Percentiles rank a stretch among this genome's conserved stretches.
phyloP scores from a whole-genome alignment of 2,888 invertebrate genomes.

The Parnassius mnemosyne region DNA sequence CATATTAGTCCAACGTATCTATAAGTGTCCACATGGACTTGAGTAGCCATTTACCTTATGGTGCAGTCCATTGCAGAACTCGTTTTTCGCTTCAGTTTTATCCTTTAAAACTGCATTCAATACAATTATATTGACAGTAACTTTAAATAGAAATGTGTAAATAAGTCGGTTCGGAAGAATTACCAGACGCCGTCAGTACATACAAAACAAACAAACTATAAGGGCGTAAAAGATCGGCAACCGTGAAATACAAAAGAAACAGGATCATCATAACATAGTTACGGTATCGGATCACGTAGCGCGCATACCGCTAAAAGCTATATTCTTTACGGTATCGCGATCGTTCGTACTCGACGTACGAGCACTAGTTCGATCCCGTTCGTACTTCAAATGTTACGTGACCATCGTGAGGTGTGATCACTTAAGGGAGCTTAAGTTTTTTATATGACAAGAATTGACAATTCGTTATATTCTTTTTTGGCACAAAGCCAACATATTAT shows the following conservation, averaged over 20 bases:
- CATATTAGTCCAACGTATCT: no score
- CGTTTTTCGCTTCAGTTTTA: no score
- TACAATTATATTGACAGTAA: no score
- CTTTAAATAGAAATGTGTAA: no score
- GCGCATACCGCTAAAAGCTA: constrained; percentile 54
- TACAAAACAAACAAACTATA: constrained; percentile 9
- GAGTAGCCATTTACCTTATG: no score
- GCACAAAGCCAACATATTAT: no score
- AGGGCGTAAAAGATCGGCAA: constrained; percentile 5
- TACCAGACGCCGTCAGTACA: neutral
- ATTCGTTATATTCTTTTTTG: no score
- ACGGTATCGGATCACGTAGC: constrained; percentile 36
- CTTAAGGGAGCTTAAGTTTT: constrained; percentile 12
- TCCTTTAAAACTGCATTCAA: no score
- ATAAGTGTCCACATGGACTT: no score
- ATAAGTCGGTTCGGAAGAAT: no score
- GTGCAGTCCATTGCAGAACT: no score
- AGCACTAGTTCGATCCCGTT: constrained; percentile 35
- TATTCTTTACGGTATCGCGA: constrained; percentile 53
- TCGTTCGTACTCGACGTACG: constrained; percentile 38
- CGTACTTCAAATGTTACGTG: constrained; percentile 54
- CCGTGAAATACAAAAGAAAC: constrained; percentile 27
- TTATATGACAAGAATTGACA: no score
- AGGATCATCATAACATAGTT: constrained; percentile 41
- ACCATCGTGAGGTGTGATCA: constrained; percentile 33